Conservation (phyloP, 2,113 vertebrate genomes). For the rabbit (Oryctolagus cuniculus) region mOryCun1.1 NC_091432.1:163718501-163719000, state of each 20-base stretch:
- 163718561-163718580: background rate
- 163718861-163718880: background rate
- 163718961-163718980: background rate
- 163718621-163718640: background rate
- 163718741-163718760: background rate
- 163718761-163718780: background rate
- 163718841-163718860: background rate
- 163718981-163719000: background rate
- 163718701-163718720: background rate
- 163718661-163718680: background rate
- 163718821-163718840: background rate
- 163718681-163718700: background rate
- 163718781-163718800: background rate
- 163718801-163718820: background rate
- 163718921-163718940: background rate
- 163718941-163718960: background rate
- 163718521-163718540: background rate
- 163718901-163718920: rapidly evolving
- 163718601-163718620: background rate
- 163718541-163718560: background rate
- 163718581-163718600: background rate
- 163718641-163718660: background rate
- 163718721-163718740: background rate
- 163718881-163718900: background rate
- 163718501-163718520: background rate